A percentile compares a stretch with the other conserved stretches of the same genome.
phyloP scores from a whole-genome alignment of 2,113 vertebrate species.

The Jacana jacana region DNA sequence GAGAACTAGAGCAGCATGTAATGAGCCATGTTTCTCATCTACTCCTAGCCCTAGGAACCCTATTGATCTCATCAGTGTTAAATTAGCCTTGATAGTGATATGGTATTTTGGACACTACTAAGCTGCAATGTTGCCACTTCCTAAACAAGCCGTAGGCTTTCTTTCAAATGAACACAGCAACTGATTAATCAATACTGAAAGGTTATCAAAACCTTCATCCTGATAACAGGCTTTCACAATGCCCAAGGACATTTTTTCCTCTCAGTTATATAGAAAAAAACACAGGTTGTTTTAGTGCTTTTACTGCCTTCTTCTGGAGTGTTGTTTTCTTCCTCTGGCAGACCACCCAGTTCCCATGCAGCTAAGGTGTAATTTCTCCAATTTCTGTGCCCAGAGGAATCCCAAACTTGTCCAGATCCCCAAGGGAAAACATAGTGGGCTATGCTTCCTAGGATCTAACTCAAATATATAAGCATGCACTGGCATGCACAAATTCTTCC shows the following conservation, averaged over 20 bases:
- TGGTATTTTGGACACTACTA: neutral
- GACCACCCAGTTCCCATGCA: neutral
- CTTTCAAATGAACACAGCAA: conserved; percentile 9
- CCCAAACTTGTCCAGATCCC: neutral
- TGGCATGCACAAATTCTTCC: neutral
- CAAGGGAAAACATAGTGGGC: neutral
- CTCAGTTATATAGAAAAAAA: neutral
- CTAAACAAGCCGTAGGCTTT: neutral
- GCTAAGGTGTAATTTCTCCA: neutral
- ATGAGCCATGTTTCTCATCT: conserved; percentile 23
- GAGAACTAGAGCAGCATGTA: neutral
- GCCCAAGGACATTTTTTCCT: neutral
- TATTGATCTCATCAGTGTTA: conserved; percentile 39
- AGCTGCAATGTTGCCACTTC: neutral
- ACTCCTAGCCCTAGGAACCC: neutral
- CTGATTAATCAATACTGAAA: conserved; percentile 19
- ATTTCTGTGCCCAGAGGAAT: neutral
- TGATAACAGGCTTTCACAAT: neutral
- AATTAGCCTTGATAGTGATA: conserved; percentile 17
- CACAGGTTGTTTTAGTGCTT: neutral
- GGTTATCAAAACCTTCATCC: neutral
- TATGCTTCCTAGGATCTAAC: neutral
- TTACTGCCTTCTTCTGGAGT: neutral
- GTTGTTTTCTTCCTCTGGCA: neutral
- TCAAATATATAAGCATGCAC: fast-evolving